Evolutionary conservation across 1,140 invertebrate genomes (phyloP), one percentile per base, ranked within the genome.

Genomic region (Cryptotermes secundus): DNA sequence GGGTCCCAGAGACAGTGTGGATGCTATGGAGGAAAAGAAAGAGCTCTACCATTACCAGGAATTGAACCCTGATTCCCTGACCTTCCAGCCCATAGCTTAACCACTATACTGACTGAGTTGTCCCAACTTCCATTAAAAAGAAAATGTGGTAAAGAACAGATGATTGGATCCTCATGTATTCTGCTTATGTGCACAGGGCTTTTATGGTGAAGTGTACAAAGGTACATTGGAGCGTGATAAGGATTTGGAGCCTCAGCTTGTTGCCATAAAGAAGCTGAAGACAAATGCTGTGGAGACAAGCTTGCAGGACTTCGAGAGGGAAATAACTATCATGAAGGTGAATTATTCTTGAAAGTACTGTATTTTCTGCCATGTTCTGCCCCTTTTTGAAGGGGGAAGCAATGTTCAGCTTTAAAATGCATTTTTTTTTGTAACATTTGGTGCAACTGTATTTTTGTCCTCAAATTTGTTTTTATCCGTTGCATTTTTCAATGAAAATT

Each of bases 251-350:
- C 88, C 91, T 0, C 90, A 91, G 86, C 88, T 90, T 42, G 95
- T 96, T 19, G 95, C 96, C 53, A 93, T 96, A 0, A 96, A 96
- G 88, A 93, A 93, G 87, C 88, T 96, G 1, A 95, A 92, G 88
- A 91, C 88, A 45, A 88, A 88, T 79, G 90, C 89, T 79, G 86
- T 88, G 26, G 89, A 90, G 45, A 88, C 89, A 2, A 89, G 90
- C 83, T 85, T 92, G 22, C 88, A 90, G 49, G 94, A 95, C 87
- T 95, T 95, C 86, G 90, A 93, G 86, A 89, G 94, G 83, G 95
- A 96, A 92, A 95, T 95, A 79, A 88, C 90, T 35, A 96, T 97
- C 36, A 96, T 96, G 94, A 94, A 95, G 90, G 93, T 93, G 87
- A 85, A 16, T 49, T 49, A 49, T 49, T 49, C 16, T 16, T 49